phyloP scores from a whole-genome alignment of 2,113 vertebrate species.

The Lota lota region DNA sequence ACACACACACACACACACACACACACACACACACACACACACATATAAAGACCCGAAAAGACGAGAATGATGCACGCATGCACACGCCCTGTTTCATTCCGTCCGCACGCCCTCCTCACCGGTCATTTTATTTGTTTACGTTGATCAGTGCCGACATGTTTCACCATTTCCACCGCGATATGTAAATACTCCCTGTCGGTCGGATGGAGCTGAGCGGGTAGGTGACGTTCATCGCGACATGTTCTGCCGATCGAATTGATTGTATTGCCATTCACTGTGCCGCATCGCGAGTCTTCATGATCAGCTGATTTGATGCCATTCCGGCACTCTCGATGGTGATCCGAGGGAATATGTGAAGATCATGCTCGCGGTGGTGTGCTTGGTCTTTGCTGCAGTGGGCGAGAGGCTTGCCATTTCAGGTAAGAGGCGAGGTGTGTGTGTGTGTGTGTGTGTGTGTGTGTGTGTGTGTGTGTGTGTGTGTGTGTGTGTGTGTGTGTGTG shows the following conservation, averaged over 20 bases:
- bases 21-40: constrained; percentile 5
- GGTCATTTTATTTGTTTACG: neutral
- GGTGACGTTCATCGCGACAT: neutral
- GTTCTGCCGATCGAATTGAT: neutral
- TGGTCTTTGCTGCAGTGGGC: constrained; percentile 77
- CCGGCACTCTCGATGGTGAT: constrained; percentile 60
- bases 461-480: no score
- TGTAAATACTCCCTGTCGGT: neutral
- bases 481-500: no score
- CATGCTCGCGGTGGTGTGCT: constrained; percentile 77
- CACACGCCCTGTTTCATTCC: no score
- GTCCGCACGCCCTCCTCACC: no score
- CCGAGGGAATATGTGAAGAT: constrained; percentile 76
- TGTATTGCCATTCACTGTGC: constrained; percentile 10
- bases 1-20: constrained; percentile 16
- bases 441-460: no score
- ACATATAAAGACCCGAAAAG: neutral
- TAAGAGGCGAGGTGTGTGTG: constrained; percentile 56
- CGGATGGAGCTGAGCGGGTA: neutral
- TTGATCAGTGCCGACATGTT: neutral
- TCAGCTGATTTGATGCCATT: constrained; percentile 28
- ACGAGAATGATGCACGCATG: no score
- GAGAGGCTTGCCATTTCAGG: constrained; percentile 74
- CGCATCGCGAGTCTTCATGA: neutral
- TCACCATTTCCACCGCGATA: neutral